These are phyloP conservation scores for Conger conger DNA, from an alignment of 2,113 vertebrate species.

Conservation along the genomic window DNA sequence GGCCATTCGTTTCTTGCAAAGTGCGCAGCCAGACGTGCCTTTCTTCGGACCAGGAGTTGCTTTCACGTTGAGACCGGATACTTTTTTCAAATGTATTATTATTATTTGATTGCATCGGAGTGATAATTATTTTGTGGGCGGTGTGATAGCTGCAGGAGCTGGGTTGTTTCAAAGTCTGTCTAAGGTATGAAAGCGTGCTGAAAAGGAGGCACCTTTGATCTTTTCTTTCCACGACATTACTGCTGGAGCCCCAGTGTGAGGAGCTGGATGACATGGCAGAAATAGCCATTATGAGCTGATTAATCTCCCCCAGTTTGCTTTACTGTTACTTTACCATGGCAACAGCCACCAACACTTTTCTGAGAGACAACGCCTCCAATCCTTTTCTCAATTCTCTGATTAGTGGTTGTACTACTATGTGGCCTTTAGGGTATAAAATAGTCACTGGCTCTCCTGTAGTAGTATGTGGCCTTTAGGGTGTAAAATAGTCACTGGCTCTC, in stretches of 20 bases:
- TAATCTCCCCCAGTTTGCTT: background rate
- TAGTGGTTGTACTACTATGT: too few relatives aligned
- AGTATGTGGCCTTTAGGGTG: too few relatives aligned
- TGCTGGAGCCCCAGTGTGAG: background rate
- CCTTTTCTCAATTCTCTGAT: too few relatives aligned
- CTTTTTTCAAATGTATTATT: background rate
- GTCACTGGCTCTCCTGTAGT: too few relatives aligned
- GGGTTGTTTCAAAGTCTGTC: background rate
- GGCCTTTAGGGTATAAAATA: too few relatives aligned
- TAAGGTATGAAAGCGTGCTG: background rate
- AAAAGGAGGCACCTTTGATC: background rate
- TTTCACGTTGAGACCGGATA: background rate
- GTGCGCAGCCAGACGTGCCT: background rate
- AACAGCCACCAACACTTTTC: too few relatives aligned
- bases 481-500: too few relatives aligned
- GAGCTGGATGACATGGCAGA: background rate
- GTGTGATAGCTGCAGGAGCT: background rate
- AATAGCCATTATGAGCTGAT: conserved; percentile 12
- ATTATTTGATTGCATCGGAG: conserved; percentile 9
- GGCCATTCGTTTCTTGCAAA: conserved; percentile 21
- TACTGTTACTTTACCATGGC: too few relatives aligned
- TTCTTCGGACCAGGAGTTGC: background rate
- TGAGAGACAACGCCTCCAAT: too few relatives aligned
- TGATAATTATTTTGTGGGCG: background rate
- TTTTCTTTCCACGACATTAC: background rate